phyloP scores from a whole-genome alignment of 1,140 invertebrate genomes.

The Cepaea nemoralis region DNA sequence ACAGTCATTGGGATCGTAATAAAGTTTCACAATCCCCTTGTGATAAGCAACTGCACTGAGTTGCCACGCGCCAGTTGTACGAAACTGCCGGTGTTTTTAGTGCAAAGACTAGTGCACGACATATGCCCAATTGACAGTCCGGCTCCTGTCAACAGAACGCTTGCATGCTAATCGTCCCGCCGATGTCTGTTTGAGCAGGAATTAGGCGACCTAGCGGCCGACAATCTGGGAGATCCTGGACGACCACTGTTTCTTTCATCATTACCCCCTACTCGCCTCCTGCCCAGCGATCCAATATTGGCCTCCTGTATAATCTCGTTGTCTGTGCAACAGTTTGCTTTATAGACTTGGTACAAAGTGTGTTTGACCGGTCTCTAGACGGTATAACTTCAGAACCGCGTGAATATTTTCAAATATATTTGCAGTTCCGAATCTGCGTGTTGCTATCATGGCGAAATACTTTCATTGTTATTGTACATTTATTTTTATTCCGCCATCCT shows the following conservation, averaged over 20 bases:
- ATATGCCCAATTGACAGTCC: slow-evolving; percentile 2
- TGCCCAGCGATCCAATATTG: neutral
- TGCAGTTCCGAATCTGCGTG: too few relatives aligned
- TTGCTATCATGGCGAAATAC: too few relatives aligned
- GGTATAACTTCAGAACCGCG: too few relatives aligned
- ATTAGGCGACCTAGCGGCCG: neutral
- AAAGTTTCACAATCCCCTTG: too few relatives aligned
- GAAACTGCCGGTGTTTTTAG: neutral
- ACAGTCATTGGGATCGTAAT: too few relatives aligned
- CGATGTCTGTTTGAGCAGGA: slow-evolving; percentile 14
- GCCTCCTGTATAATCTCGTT: neutral
- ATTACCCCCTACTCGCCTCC: neutral
- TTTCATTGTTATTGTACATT: too few relatives aligned
- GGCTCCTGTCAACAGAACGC: neutral
- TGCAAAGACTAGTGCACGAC: neutral
- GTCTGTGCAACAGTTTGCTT: neutral
- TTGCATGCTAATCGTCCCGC: slow-evolving; percentile 5
- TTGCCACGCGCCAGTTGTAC: neutral
- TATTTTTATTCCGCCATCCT: too few relatives aligned
- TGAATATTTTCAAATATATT: too few relatives aligned
- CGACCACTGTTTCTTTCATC: neutral
- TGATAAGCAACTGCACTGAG: neutral
- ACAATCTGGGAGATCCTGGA: neutral
- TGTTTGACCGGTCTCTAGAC: neutral
- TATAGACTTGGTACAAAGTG: neutral